Conservation (phyloP, 2,888 invertebrate species). For the Cheilosia variabilis region DNA sequence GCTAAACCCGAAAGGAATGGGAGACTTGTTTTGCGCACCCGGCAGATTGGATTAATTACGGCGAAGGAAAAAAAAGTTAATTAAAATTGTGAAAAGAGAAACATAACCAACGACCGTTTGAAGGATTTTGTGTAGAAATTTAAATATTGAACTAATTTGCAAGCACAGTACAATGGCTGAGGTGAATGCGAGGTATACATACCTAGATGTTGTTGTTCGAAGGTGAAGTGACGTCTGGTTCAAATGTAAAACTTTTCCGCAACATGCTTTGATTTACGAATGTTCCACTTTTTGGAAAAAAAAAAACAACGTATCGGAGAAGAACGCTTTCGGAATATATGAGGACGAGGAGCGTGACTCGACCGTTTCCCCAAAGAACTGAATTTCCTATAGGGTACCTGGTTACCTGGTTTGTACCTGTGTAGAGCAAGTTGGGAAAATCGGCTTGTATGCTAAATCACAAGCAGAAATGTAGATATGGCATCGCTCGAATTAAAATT, state of each 20-base stretch:
- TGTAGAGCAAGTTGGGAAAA: not conserved
- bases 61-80: conserved; percentile 43
- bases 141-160: conserved; percentile 55
- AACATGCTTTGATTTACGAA: conserved; percentile 28
- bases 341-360: not conserved
- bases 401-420: not conserved
- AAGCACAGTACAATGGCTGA: not conserved
- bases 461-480: not conserved
- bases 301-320: not conserved
- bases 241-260: conserved; percentile 14
- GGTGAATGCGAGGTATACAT: not conserved
- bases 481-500: no score
- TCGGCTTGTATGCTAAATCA: not conserved
- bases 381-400: not conserved
- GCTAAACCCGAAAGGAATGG: conserved; percentile 14
- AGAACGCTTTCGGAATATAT: not conserved
- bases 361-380: not conserved
- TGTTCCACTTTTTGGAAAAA: not conserved
- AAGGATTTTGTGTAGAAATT: conserved; percentile 26
- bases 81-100: conserved; percentile 45
- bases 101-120: conserved; percentile 25
- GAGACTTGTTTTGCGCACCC: conserved; percentile 22
- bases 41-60: conserved; percentile 59
- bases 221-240: conserved; percentile 16
- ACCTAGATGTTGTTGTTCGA: not conserved